Evolutionary conservation across 2,888 invertebrate genomes (phyloP).

Genomic region (Tetranychus piercei): DNA sequence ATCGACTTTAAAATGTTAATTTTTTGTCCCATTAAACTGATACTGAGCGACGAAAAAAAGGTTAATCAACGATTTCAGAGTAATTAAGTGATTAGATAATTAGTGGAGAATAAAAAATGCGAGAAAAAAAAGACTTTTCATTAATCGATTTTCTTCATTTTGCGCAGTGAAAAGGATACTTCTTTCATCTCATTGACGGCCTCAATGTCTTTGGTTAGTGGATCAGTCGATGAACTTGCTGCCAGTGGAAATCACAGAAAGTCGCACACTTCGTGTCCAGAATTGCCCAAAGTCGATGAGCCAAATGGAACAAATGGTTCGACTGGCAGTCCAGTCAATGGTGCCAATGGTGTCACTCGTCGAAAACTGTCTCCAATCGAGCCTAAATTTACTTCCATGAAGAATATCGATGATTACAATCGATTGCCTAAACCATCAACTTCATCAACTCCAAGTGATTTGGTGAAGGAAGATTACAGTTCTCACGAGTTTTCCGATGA

Average conservation of each 20-base stretch:
- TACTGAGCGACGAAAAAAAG: too few relatives aligned
- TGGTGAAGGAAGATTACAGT: neutral
- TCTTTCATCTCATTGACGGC: constrained; percentile 9
- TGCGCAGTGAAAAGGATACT: constrained; percentile 3
- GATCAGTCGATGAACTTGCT: neutral
- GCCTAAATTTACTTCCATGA: neutral
- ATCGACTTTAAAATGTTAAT: too few relatives aligned
- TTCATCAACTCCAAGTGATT: neutral
- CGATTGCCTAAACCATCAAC: neutral
- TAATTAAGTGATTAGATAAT: neutral
- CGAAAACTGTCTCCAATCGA: neutral
- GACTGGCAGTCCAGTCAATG: neutral
- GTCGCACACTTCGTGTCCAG: constrained; percentile 7
- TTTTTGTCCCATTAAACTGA: too few relatives aligned
- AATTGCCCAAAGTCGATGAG: neutral
- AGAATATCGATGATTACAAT: neutral
- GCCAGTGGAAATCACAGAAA: neutral
- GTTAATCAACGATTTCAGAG: too few relatives aligned
- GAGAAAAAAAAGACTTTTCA: neutral
- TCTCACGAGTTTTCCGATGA: neutral
- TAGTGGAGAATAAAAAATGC: neutral
- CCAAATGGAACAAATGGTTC: neutral
- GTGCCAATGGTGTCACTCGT: neutral
- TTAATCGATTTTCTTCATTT: neutral
- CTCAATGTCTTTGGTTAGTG: constrained; percentile 1